phyloP scores from a whole-genome alignment of 2,797 vertebrate genomes.

The Anniella stebbinsi region DNA sequence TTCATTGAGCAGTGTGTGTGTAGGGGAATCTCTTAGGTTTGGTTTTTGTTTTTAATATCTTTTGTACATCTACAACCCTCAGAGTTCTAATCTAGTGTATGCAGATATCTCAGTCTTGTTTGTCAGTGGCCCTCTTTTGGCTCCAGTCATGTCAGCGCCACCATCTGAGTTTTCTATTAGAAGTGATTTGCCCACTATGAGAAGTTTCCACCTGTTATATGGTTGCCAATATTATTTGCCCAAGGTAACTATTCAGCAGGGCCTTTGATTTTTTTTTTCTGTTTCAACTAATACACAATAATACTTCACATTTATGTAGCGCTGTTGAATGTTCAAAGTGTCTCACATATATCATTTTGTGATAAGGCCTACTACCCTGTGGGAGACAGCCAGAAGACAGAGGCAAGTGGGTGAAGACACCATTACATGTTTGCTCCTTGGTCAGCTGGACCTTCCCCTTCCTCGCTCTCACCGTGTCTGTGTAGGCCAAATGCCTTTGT shows the following conservation, averaged over 20 bases:
- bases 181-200: too few relatives aligned
- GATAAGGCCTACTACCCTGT: background rate
- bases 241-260: too few relatives aligned
- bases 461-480: background rate
- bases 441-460: background rate
- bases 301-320: too few relatives aligned
- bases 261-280: too few relatives aligned
- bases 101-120: background rate
- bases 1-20: background rate
- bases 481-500: background rate
- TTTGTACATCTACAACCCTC: background rate
- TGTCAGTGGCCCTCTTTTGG: too few relatives aligned
- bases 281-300: too few relatives aligned
- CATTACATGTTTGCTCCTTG: background rate
- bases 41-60: background rate
- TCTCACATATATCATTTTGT: too few relatives aligned
- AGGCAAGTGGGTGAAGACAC: too few relatives aligned
- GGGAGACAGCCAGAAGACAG: background rate
- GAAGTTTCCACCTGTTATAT: too few relatives aligned
- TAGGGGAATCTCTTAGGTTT: background rate
- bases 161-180: background rate
- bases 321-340: too few relatives aligned
- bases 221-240: too few relatives aligned
- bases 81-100: background rate
- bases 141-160: background rate